Base-by-base conservation (phyloP, 2,888 invertebrate genomes). In the Pseudoips prasinana region DNA sequence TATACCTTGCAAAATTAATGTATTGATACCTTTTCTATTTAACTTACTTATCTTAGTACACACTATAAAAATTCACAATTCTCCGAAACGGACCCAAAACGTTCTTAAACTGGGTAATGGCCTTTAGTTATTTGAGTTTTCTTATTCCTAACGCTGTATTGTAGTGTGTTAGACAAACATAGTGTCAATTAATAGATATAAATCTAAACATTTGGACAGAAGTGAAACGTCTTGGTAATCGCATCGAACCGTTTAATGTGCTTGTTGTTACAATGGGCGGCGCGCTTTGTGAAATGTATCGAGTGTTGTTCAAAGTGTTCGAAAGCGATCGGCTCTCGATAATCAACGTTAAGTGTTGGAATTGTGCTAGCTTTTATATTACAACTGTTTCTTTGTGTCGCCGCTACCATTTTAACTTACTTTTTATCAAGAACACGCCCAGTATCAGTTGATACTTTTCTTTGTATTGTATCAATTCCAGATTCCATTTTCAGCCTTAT, bases 261-360 rank as follows among this genome's bases (percentile, higher is more conserved):
- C 58, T 41, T 58, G 42, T 56, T 40, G 29, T 36, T 30, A 68
- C 64, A 68, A 72, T 46, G 35, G 59, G 48, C 68, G 73, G 66
- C 57, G 42, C 6, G 38, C 65, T 57, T 65, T 68, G 63, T 72
- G 60, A 68, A 73, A 75, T 68, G 68, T 73, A 81, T 81, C 76
- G 54, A 72, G 72, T 76, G 72, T 74, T 65, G 68, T 61, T 64
- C 63, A 58, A 64, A 70, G 64, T 71, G 70, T 72, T 68, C 55
- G 42, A 53, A 48, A 60, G 40, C 45, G 68, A 73, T 76, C 57
- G 45, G 28, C 32, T 6, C 30, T 47, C 46, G 50, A 18, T 33
- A 46, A 73, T 74, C 72, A 74, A 68, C 55, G 50, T 52, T 60
- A 75, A 76, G 73, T 73, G 72, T 72, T 49, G 64, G 59, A 49